A percentile compares a stretch with the other conserved stretches of the same genome.
Evolutionary conservation across 2,888 invertebrate species (phyloP).

Genomic region (Dermolepida albohirtum): DNA sequence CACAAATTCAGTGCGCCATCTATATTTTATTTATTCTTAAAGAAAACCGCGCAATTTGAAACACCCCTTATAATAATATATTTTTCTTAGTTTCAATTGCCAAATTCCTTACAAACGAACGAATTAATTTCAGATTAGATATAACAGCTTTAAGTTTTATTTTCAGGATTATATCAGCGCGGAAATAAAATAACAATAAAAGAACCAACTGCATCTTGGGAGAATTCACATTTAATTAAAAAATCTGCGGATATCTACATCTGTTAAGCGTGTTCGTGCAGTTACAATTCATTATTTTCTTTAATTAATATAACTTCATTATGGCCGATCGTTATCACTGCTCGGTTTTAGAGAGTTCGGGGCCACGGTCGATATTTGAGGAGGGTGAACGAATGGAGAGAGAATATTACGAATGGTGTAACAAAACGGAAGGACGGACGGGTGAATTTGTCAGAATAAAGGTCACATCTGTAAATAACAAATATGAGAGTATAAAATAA

Average conservation of each 20-base stretch:
- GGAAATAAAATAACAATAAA: background rate
- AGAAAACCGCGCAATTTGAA: too few relatives aligned
- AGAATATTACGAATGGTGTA: constrained; percentile 20
- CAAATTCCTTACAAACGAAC: too few relatives aligned
- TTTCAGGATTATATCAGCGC: too few relatives aligned
- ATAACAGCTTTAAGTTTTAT: too few relatives aligned
- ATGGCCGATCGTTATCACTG: constrained; percentile 23
- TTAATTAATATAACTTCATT: constrained; percentile 34
- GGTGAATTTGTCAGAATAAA: constrained; percentile 27
- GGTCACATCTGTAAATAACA: constrained; percentile 26
- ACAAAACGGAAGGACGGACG: constrained; percentile 18
- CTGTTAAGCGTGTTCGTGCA: constrained; percentile 26
- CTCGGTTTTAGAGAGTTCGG: constrained; percentile 12
- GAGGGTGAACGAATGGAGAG: background rate
- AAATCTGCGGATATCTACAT: constrained; percentile 22
- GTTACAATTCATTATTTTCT: constrained; percentile 33
- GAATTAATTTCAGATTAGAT: too few relatives aligned
- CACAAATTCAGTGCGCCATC: too few relatives aligned
- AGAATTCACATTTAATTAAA: constrained; percentile 24
- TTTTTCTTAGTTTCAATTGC: too few relatives aligned
- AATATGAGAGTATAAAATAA: constrained; percentile 22
- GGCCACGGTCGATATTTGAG: constrained; percentile 1
- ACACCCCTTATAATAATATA: too few relatives aligned
- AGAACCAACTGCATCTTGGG: constrained; percentile 22
- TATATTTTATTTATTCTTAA: too few relatives aligned